Conservation (phyloP, 23 tunicate genomes). For the Ascidia mentula region DNA sequence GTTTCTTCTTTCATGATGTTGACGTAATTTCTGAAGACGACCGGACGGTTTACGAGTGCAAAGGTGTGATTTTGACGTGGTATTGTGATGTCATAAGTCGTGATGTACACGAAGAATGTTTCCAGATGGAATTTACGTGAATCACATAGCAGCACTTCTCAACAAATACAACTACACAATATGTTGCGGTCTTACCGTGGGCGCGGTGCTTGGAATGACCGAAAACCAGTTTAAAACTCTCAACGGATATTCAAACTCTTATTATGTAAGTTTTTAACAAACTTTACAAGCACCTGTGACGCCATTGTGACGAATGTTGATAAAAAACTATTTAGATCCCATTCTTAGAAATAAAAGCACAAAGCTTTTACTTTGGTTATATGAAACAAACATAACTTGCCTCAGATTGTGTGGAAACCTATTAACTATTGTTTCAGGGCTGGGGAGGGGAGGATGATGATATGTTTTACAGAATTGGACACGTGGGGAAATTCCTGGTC, state of each 20-base stretch:
- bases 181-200: slow-evolving; percentile 22
- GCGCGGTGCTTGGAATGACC: background rate
- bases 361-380: too few relatives aligned
- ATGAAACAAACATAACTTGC: too few relatives aligned
- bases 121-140: background rate
- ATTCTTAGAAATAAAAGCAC: too few relatives aligned
- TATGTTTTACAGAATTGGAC: background rate
- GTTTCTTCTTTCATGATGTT: slow-evolving; percentile 36
- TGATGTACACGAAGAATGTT: background rate
- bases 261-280: slow-evolving; percentile 18
- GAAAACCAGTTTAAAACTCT: slow-evolving; percentile 15
- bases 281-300: too few relatives aligned
- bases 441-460: slow-evolving; percentile 46
- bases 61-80: background rate
- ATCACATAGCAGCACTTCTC: background rate
- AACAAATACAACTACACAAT: slow-evolving; percentile 11
- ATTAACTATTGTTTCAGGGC: slow-evolving; percentile 8
- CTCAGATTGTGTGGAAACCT: too few relatives aligned
- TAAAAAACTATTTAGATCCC: too few relatives aligned
- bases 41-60: slow-evolving; percentile 16
- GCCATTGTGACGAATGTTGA: too few relatives aligned
- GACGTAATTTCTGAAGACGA: slow-evolving; percentile 30
- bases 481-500: slow-evolving; percentile 3
- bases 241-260: slow-evolving; percentile 21
- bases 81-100: background rate